Evolutionary conservation across 1,140 invertebrate genomes (phyloP).

Genomic region (Microplitis mediator): DNA sequence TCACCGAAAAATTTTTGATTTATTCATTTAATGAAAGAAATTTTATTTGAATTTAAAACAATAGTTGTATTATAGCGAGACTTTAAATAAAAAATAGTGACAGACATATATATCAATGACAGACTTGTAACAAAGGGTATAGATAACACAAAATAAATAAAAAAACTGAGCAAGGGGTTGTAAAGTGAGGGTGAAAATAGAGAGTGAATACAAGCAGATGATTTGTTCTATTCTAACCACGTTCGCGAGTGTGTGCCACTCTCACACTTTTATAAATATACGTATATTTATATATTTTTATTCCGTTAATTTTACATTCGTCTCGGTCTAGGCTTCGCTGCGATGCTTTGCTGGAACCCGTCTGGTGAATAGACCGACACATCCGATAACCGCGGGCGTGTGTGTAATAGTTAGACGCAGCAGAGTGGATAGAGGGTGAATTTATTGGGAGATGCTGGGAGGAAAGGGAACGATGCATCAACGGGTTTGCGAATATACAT

Average conservation of each 20-base stretch:
- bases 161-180: constrained; percentile 1
- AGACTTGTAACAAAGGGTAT: constrained; percentile 7
- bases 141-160: neutral
- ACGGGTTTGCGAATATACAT: constrained; percentile 44
- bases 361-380: constrained; percentile 38
- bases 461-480: constrained; percentile 39
- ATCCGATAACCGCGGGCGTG: constrained; percentile 23
- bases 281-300: constrained; percentile 2
- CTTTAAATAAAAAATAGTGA: neutral
- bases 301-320: neutral
- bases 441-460: constrained; percentile 3
- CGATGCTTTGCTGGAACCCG: constrained; percentile 42
- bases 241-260: constrained; percentile 31
- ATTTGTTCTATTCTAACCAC: constrained; percentile 52
- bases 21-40: too few species aligned
- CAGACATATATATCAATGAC: neutral
- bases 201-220: constrained; percentile 17
- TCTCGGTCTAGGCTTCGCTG: too few species aligned
- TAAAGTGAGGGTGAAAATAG: neutral
- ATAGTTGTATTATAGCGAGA: neutral
- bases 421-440: neutral
- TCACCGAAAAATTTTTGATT: too few species aligned
- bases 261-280: neutral
- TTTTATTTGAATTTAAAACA: too few species aligned
- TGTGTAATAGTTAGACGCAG: neutral